Evolutionary conservation across 2,113 vertebrate species (phyloP), one percentile per base, ranked within the genome.

Genomic region (Mormyrus iriodes): DNA sequence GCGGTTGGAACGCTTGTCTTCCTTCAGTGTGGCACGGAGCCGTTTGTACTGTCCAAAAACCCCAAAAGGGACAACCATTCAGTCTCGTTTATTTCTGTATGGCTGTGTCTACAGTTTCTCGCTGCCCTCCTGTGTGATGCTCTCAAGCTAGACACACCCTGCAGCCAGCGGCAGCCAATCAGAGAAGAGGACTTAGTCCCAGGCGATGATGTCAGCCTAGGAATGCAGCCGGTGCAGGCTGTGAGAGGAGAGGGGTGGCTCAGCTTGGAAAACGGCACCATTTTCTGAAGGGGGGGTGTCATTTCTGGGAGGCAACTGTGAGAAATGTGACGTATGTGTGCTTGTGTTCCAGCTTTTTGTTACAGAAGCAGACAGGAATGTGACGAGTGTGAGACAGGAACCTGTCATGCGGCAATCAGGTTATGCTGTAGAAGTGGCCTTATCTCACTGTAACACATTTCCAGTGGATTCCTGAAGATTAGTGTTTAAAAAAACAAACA

Each of bases 151-250:
- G 90, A 89, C 58, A 44, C 49, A 69, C 91, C 84, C 58, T n/a
- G 52, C 39, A 55, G 61, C 79, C 52, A 52, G 19, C 24, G n/a
- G 19, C 46, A 88, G 88, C 49, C 24, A 84, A 7, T 53, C 17
- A 83, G 58, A 27, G 92, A 90, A 91, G 94, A 89, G 91, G 90
- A 73, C 88, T n/a, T 9, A 21, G n/a, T 85, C 89, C 79, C 84
- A 87, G 85, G 24, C 42, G 91, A 90, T 85, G 92, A 90, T 91
- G 92, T 92, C 91, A 92, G 91, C 91, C 91, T 91, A 92, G 91
- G 91, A 91, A 76, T 73, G 89, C 31, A 76, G 48, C 27, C 44
- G 61, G 58, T 49, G 17, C 58, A 51, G 49, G 48, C 17, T 44
- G n/a, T 69, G 46, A 52, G 48, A 79, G 61, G n/a, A 35, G 58